Percentiles rank a stretch among this genome's conserved stretches.
These are phyloP conservation scores for Falco peregrinus DNA, from an alignment of 2,797 vertebrate species.

Conservation along the genomic window DNA sequence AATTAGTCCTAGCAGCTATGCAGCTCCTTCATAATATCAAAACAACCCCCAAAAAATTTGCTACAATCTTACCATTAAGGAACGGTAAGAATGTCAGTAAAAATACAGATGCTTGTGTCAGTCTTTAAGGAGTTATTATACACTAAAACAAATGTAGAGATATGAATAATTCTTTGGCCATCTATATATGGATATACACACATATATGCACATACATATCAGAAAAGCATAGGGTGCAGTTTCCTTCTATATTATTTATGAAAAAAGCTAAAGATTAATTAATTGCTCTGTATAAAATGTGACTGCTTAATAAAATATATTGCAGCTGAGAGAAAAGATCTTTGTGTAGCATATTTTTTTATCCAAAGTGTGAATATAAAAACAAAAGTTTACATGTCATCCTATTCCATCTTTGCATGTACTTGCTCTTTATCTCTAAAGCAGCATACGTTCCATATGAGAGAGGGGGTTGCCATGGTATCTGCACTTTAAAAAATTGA, in stretches of 20 bases:
- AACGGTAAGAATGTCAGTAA: not conserved
- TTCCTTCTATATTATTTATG: not conserved
- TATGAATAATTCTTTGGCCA: not conserved
- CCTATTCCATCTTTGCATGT: conserved; percentile 67
- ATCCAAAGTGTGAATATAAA: not conserved
- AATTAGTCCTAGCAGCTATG: not conserved
- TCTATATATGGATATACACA: not conserved
- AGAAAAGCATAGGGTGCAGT: not conserved
- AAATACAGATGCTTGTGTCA: not conserved
- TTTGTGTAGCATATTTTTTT: conserved; percentile 17
- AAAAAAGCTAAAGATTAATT: not conserved
- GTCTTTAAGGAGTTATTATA: not conserved
- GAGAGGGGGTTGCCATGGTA: conserved; percentile 73
- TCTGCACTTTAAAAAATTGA: conserved; percentile 72
- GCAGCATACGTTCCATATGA: conserved; percentile 70
- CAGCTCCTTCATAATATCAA: not conserved
- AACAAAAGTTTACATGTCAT: conserved; percentile 64
- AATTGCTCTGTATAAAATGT: not conserved
- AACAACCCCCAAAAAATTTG: not conserved
- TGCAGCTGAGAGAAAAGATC: not conserved
- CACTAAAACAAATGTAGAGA: not conserved
- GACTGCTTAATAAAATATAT: not conserved
- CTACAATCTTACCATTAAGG: not conserved
- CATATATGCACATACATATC: not conserved
- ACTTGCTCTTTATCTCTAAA: conserved; percentile 72